These are phyloP conservation scores for Ranitomeya variabilis DNA, from an alignment of 2,113 vertebrate species.

Conservation along the genomic window DNA sequence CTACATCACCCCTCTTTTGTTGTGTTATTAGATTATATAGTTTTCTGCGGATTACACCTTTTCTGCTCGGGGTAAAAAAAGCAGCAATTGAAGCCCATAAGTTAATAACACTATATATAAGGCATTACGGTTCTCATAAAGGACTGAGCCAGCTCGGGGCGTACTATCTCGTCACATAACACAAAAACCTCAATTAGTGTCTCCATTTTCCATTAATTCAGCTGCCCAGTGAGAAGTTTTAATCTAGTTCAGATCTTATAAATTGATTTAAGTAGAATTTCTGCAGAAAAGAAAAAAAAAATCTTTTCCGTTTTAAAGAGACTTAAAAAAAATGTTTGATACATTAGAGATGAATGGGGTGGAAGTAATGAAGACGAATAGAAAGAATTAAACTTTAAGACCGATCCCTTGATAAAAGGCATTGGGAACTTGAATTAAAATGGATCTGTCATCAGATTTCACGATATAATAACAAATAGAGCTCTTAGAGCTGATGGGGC, in stretches of 20 bases:
- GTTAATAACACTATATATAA: conserved; percentile 36
- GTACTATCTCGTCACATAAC: conserved; percentile 7
- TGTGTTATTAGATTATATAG: neutral
- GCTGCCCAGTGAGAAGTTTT: neutral
- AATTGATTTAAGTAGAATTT: neutral
- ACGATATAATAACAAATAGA: too few relatives aligned
- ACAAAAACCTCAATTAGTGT: neutral
- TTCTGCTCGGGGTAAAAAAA: neutral
- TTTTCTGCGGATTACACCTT: conserved; percentile 7
- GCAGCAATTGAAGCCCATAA: conserved; percentile 11
- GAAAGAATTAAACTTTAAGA: neutral
- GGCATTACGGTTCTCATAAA: neutral
- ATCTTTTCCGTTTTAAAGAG: neutral
- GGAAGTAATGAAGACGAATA: neutral
- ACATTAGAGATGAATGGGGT: neutral
- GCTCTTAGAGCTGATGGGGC: too few relatives aligned
- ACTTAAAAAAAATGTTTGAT: neutral
- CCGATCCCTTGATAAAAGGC: neutral
- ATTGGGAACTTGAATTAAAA: neutral
- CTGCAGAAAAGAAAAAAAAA: neutral
- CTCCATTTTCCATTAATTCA: neutral
- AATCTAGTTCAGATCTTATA: neutral
- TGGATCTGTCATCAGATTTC: too few relatives aligned
- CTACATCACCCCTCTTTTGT: neutral
- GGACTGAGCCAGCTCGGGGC: neutral